Evolutionary conservation across 1,140 invertebrate genomes (phyloP).

Genomic region (Drosophila nikananu): DNA sequence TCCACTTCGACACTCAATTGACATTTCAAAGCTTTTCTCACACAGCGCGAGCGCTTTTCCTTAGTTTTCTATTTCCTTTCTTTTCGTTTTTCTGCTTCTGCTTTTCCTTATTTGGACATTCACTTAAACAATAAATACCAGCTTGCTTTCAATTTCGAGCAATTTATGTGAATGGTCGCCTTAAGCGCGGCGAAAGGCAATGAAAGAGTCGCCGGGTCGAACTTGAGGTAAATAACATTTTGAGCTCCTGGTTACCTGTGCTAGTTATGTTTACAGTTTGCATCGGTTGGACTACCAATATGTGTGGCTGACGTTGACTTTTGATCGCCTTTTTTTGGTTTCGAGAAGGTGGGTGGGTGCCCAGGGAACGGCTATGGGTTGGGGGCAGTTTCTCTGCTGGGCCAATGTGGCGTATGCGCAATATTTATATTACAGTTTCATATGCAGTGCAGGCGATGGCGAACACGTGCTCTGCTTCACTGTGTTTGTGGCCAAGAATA

Average conservation of each 20-base stretch:
- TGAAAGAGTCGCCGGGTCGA: slow-evolving; percentile 3
- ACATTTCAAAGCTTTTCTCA: slow-evolving; percentile 16
- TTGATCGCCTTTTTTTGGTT: slow-evolving; percentile 64
- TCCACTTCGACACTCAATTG: slow-evolving; percentile 27
- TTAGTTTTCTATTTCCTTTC: background rate
- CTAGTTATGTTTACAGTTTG: slow-evolving; percentile 56
- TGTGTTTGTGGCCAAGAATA: slow-evolving; percentile 16
- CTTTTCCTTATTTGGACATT: slow-evolving; percentile 22
- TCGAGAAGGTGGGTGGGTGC: background rate
- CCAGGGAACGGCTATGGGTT: slow-evolving; percentile 28
- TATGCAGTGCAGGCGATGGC: slow-evolving; percentile 48
- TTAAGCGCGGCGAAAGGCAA: background rate
- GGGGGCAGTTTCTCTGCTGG: slow-evolving; percentile 39
- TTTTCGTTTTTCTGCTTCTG: background rate
- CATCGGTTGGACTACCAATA: slow-evolving; percentile 21
- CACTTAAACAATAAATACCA: slow-evolving; percentile 39
- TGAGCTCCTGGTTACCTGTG: slow-evolving; percentile 19
- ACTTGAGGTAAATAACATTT: slow-evolving; percentile 32
- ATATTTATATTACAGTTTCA: slow-evolving; percentile 80
- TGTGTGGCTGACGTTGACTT: slow-evolving; percentile 65
- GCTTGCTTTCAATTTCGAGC: slow-evolving; percentile 30
- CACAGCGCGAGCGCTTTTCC: background rate
- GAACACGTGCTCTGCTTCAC: slow-evolving; percentile 36
- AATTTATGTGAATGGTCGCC: slow-evolving; percentile 27
- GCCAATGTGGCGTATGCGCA: slow-evolving; percentile 74